Evolutionary conservation across 2,888 invertebrate genomes (phyloP), one percentile per base, ranked within the genome.

Genomic region (Pseudococcus jackbeardsleyi): DNA sequence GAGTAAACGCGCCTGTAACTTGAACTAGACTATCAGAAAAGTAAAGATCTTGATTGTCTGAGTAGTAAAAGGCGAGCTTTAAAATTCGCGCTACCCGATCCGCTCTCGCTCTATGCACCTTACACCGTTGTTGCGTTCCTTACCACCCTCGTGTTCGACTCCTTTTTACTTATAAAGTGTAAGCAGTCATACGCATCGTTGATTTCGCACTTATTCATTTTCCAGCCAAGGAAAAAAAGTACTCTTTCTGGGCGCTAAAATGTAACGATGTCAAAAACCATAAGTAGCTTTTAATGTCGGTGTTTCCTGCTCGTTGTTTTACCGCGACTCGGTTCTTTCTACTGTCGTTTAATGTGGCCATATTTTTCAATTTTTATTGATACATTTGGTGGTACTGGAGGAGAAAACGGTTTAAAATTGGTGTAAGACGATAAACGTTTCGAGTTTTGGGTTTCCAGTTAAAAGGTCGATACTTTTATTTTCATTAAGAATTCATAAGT

Each of bases 241-340:
- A 22, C 79, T 79, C 48, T 79, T 54, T 54, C 87, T 79, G n/a
- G 17, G 72, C 50, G 87, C 87, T 79, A 77, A 87, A 87, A 87
- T 87, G 79, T 87, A 87, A 77, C 72, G 79, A 87, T 79, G 87
- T 87, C 87, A 87, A 79, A 87, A 87, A 87, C 87, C 87, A 87
- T 87, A 87, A 87, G 87, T 87, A 87, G 87, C 87, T 87, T 87
- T 87, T 87, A 87, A 79, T 87, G 87, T 87, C 87, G 77, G 54
- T 15, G 79, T 87, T 87, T 54, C 50, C 72, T 77, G 72, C 79
- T 42, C 50, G 77, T 15, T 72, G 77, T 86, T 72, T 86, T 87
- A 39, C 77, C 72, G 72, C 48, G 15, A n/a, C 54, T 54, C 9
- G 3, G 2, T 72, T 86, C 48, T 19, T 79, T 79, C 33, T 11